Conservation (phyloP, 2,797 vertebrate genomes). For the Tolypeutes matacus region DNA sequence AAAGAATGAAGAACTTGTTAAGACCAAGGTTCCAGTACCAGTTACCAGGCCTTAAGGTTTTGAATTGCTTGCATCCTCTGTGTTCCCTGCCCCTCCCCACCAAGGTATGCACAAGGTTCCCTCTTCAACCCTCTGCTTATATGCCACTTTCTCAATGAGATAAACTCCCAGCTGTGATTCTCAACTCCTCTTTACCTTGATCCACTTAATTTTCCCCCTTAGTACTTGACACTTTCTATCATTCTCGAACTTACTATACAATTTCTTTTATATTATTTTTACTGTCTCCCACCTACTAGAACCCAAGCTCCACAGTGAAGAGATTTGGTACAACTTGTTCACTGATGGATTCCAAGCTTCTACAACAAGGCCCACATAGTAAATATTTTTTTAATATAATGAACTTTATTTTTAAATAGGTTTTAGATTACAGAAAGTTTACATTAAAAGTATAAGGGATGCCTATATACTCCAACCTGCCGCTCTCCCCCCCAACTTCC, state of each 20-base stretch:
- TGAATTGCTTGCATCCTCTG: background rate
- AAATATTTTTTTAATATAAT: background rate
- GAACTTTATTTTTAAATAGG: too few relatives aligned
- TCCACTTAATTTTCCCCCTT: background rate
- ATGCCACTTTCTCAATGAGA: background rate
- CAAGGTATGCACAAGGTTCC: background rate
- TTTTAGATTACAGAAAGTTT: too few relatives aligned
- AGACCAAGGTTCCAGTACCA: background rate
- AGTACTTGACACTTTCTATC: background rate
- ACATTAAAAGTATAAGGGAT: too few relatives aligned
- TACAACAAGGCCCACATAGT: background rate
- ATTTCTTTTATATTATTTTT: background rate
- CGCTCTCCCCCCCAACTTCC: too few relatives aligned
- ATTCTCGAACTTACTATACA: background rate
- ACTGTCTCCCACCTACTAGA: background rate
- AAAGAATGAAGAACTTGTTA: conserved; percentile 19
- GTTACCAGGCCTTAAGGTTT: background rate
- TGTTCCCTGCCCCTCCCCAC: background rate
- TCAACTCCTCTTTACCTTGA: background rate
- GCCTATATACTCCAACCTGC: too few relatives aligned
- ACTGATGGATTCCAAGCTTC: background rate
- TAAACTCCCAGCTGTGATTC: background rate
- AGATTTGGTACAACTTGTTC: background rate
- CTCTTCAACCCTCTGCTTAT: background rate
- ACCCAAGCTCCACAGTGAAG: background rate